Conservation (phyloP, 2,113 vertebrate species). For the Hyperoodon ampullatus region DNA sequence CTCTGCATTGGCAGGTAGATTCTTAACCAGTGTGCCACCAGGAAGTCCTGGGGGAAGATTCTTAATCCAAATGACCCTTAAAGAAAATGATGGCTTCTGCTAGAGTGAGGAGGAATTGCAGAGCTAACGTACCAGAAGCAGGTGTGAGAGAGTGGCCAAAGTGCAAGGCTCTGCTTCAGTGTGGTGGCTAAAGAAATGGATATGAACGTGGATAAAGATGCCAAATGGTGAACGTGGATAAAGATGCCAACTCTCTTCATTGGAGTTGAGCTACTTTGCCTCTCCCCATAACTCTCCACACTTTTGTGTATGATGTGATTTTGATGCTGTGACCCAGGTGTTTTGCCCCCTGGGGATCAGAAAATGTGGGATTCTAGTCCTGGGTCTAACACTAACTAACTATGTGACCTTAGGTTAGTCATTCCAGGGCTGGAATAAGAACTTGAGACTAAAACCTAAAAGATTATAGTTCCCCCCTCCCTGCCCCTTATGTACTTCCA, state of each 20-base stretch:
- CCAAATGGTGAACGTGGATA: not conserved
- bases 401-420: not conserved
- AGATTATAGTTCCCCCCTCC: not conserved
- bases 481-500: not conserved
- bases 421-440: not conserved
- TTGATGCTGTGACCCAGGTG: not conserved
- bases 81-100: not conserved
- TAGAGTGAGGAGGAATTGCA: not conserved
- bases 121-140: not conserved
- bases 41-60: not conserved
- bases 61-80: not conserved
- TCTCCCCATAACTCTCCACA: fast-evolving
- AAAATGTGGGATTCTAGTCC: not conserved
- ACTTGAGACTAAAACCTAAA: not conserved
- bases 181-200: not conserved
- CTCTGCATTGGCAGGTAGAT: too few relatives aligned
- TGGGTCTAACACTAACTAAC: not conserved
- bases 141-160: not conserved
- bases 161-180: not conserved
- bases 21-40: too few relatives aligned
- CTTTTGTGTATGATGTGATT: not conserved
- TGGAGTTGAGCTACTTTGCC: not conserved
- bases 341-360: not conserved
- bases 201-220: not conserved
- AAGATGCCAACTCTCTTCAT: not conserved